Evolutionary conservation across 2,797 vertebrate species (phyloP).

Genomic region (Anguilla anguilla): DNA sequence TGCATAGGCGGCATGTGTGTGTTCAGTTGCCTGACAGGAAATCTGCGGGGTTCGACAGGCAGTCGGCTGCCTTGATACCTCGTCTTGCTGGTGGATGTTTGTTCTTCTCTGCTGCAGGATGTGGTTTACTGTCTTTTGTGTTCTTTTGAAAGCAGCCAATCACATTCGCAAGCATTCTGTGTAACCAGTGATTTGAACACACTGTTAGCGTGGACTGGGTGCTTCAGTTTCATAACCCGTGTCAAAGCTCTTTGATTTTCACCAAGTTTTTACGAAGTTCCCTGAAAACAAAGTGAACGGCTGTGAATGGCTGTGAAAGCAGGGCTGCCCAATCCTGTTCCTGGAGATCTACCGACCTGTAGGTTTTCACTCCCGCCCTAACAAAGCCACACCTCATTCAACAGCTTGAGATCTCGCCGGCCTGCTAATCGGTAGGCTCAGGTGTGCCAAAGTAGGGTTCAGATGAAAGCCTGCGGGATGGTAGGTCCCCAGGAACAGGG

Average conservation of each 20-base stretch:
- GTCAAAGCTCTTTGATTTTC: neutral
- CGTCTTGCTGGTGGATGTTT: neutral
- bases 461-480: too few relatives aligned
- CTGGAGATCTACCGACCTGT: too few relatives aligned
- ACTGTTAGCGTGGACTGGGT: neutral
- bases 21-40: slow-evolving; percentile 14
- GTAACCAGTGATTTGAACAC: slow-evolving; percentile 4
- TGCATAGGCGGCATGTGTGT: neutral
- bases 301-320: neutral
- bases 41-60: neutral
- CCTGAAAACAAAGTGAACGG: neutral
- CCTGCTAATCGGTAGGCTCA: too few relatives aligned
- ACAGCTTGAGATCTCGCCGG: too few relatives aligned
- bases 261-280: neutral
- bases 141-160: slow-evolving; percentile 26
- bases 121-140: slow-evolving; percentile 38
- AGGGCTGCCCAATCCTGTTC: too few relatives aligned
- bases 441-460: too few relatives aligned
- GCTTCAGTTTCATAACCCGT: neutral
- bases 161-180: slow-evolving; percentile 3
- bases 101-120: slow-evolving; percentile 32
- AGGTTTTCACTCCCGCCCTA: too few relatives aligned
- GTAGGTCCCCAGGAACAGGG: too few relatives aligned
- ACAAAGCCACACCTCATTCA: too few relatives aligned
- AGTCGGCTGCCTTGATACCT: neutral